These are phyloP conservation scores for Drosophila pseudoobscura DNA, from an alignment of 1,140 invertebrate genomes.

Conservation along the genomic window DNA sequence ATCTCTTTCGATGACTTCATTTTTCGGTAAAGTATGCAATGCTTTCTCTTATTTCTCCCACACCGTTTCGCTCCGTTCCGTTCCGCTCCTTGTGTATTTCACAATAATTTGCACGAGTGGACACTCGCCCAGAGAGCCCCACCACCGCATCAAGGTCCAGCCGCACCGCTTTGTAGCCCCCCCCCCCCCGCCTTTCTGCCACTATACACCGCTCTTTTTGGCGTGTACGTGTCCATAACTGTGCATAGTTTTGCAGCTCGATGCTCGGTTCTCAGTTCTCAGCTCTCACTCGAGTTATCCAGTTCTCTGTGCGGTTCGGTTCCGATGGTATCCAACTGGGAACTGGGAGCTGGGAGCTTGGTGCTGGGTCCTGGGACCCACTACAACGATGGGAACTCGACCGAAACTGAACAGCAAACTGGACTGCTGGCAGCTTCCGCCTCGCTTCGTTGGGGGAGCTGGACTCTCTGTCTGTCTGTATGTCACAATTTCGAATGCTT, in stretches of 20 bases:
- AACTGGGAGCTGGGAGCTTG: slow-evolving; percentile 8
- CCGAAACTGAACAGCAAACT: slow-evolving; percentile 28
- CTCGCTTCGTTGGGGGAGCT: neutral
- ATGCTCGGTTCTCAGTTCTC: neutral
- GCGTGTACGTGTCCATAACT: slow-evolving; percentile 59
- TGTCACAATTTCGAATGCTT: slow-evolving; percentile 46
- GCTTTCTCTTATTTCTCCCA: slow-evolving; percentile 36
- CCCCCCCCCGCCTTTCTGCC: neutral
- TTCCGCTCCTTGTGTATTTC: slow-evolving; percentile 58
- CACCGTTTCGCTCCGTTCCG: slow-evolving; percentile 23
- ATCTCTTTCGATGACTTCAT: slow-evolving; percentile 71
- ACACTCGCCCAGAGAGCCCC: slow-evolving; percentile 20
- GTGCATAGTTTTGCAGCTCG: slow-evolving; percentile 50
- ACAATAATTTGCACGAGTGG: slow-evolving; percentile 80
- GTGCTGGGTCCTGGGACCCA: slow-evolving; percentile 10
- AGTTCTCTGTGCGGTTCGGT: neutral
- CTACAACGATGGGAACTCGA: slow-evolving; percentile 5
- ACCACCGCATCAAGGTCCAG: no score
- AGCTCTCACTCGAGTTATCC: no score
- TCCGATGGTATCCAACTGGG: slow-evolving; percentile 6
- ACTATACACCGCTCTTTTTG: neutral
- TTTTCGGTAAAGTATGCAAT: slow-evolving; percentile 66
- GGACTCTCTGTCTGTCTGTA: neutral
- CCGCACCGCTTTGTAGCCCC: neutral
- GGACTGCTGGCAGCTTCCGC: slow-evolving; percentile 46